phyloP scores from a whole-genome alignment of 2,797 vertebrate genomes.

The Glyptemys insculpta region DNA sequence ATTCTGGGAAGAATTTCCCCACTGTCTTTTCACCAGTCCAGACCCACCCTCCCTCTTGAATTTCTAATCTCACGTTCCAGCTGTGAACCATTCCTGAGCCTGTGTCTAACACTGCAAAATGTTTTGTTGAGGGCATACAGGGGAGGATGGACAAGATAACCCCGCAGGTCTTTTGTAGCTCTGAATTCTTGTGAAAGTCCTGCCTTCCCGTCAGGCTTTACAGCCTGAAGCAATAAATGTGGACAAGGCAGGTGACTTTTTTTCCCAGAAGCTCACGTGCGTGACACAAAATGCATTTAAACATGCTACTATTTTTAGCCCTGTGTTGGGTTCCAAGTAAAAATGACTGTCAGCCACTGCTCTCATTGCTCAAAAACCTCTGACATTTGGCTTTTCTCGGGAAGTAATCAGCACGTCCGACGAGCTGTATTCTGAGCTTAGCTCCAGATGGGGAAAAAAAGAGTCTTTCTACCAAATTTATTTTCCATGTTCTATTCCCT shows the following conservation, averaged over 20 bases:
- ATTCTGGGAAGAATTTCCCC: not conserved
- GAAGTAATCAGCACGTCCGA: not conserved
- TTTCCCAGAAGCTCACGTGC: not conserved
- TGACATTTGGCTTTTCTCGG: not conserved
- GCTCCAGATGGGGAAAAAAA: not conserved
- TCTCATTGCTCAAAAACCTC: not conserved
- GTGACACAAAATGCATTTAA: fast-evolving
- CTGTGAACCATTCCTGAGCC: constrained; percentile 53
- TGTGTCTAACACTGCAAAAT: constrained; percentile 58
- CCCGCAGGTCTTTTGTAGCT: not conserved
- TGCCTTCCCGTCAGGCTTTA: not conserved
- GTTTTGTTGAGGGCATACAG: constrained; percentile 48
- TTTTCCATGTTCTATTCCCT: not conserved
- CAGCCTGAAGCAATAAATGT: not conserved
- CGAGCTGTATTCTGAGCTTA: not conserved
- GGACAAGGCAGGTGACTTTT: not conserved
- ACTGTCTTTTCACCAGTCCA: not conserved
- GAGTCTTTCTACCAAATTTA: not conserved
- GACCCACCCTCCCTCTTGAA: constrained; percentile 32
- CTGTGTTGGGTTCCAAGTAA: not conserved
- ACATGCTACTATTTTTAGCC: not conserved
- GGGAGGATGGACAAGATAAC: constrained; percentile 46
- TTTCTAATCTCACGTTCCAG: constrained; percentile 28
- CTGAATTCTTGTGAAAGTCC: not conserved
- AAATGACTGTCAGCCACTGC: not conserved